Conservation (phyloP, 2,113 vertebrate species). For the Carassius auratus region DNA sequence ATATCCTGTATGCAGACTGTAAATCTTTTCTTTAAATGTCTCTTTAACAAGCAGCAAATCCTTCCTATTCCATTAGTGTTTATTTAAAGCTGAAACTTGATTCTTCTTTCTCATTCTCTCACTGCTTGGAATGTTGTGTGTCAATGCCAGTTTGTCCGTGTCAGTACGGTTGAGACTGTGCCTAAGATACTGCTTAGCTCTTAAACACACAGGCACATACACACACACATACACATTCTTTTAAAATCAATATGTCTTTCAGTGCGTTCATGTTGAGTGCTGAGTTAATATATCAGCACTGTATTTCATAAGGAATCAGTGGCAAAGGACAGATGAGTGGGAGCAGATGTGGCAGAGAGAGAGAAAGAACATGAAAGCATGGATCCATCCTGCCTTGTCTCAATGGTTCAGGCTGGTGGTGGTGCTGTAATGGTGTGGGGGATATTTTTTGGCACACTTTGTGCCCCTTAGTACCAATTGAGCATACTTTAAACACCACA, state of each 20-base stretch:
- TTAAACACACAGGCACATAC: slow-evolving; percentile 28
- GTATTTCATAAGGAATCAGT: slow-evolving; percentile 72
- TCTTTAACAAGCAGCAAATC: slow-evolving; percentile 35
- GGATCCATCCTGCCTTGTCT: too few species aligned
- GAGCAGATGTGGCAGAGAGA: slow-evolving; percentile 4
- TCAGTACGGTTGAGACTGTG: slow-evolving; percentile 43
- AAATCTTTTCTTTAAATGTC: slow-evolving; percentile 33
- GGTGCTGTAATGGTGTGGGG: too few species aligned
- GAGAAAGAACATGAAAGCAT: too few species aligned
- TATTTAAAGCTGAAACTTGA: background rate
- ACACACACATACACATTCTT: background rate
- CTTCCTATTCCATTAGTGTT: slow-evolving; percentile 26
- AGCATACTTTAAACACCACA: too few species aligned
- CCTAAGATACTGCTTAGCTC: slow-evolving; percentile 38
- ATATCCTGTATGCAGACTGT: background rate
- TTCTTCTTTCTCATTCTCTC: slow-evolving; percentile 22
- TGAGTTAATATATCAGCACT: slow-evolving; percentile 73
- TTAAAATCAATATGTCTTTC: slow-evolving; percentile 68
- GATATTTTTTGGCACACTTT: too few species aligned
- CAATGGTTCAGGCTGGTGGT: too few species aligned
- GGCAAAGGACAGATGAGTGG: slow-evolving; percentile 69
- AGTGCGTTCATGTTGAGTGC: slow-evolving; percentile 62
- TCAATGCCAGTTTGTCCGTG: slow-evolving; percentile 52
- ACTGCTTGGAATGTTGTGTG: slow-evolving; percentile 21
- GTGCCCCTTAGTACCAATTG: too few species aligned